phyloP scores from a whole-genome alignment of 2,113 vertebrate genomes.

The Barnardius zonarius region DNA sequence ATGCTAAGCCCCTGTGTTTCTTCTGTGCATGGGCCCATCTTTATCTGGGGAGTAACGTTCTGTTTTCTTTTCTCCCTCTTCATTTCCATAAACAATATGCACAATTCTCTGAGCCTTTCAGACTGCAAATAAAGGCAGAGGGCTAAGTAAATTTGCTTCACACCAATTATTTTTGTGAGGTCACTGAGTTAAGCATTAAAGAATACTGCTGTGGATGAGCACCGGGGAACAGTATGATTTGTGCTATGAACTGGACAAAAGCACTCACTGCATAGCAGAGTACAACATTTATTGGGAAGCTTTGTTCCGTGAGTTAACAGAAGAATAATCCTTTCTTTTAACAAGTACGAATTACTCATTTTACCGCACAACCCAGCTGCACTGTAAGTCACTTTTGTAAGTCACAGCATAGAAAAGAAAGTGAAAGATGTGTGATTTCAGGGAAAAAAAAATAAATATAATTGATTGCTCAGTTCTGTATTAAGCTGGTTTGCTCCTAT shows the following conservation, averaged over 20 bases:
- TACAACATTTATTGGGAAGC: slow-evolving; percentile 27
- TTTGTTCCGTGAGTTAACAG: slow-evolving; percentile 43
- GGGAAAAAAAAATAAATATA: not conserved
- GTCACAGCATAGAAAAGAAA: not conserved
- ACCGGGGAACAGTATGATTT: slow-evolving; percentile 29
- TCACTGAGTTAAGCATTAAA: slow-evolving; percentile 65
- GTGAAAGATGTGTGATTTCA: not conserved
- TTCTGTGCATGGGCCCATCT: slow-evolving; percentile 15
- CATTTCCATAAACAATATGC: slow-evolving; percentile 66
- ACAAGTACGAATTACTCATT: not conserved
- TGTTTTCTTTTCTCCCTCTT: not conserved
- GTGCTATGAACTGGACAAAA: slow-evolving; percentile 29
- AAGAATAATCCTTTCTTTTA: slow-evolving; percentile 29
- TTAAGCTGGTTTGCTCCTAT: not conserved
- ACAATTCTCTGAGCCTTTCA: slow-evolving; percentile 11
- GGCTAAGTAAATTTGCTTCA: slow-evolving; percentile 69
- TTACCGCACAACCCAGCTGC: not conserved
- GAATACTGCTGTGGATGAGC: slow-evolving; percentile 16
- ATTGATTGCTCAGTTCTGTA: not conserved
- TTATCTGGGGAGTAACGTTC: not conserved
- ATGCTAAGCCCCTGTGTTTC: not conserved
- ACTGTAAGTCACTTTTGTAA: slow-evolving; percentile 21
- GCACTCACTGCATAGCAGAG: not conserved
- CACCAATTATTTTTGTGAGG: slow-evolving; percentile 71
- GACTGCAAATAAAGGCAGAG: slow-evolving; percentile 64